Conservation (phyloP, 2,797 vertebrate genomes). For the Parauchenoglanis ngamensis region DNA sequence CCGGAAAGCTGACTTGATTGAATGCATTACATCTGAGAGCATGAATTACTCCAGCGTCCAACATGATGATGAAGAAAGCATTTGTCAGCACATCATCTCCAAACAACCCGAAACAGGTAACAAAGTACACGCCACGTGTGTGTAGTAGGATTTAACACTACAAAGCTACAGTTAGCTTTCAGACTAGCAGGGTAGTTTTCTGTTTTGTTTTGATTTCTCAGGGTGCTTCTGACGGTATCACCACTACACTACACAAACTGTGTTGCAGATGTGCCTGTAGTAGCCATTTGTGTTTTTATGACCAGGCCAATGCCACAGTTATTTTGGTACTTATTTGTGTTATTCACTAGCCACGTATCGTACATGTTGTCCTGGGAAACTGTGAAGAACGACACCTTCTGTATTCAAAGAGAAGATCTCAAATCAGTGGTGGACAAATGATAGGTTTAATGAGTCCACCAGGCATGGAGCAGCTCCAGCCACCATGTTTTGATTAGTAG, state of each 20-base stretch:
- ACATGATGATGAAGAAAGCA: not conserved
- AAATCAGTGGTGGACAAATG: not conserved
- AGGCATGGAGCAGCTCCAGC: not conserved
- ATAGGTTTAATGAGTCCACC: not conserved
- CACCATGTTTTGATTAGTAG: not conserved
- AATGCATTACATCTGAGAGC: not conserved
- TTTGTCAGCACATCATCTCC: not conserved
- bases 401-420: not conserved
- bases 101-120: not conserved
- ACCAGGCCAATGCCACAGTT: not conserved
- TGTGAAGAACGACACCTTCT: not conserved
- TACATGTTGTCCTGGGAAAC: not conserved
- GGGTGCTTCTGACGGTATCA: not conserved
- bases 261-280: not conserved
- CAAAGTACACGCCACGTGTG: not conserved
- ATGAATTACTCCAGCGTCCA: not conserved
- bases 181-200: not conserved
- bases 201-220: conserved; percentile 9
- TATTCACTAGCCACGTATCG: not conserved
- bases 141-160: not conserved
- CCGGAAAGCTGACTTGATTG: not conserved
- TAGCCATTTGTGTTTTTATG: not conserved
- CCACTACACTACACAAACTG: not conserved
- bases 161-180: not conserved
- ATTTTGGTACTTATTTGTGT: not conserved